Conservation (phyloP, 2,888 invertebrate species). For the Anagyrus pseudococci region DNA sequence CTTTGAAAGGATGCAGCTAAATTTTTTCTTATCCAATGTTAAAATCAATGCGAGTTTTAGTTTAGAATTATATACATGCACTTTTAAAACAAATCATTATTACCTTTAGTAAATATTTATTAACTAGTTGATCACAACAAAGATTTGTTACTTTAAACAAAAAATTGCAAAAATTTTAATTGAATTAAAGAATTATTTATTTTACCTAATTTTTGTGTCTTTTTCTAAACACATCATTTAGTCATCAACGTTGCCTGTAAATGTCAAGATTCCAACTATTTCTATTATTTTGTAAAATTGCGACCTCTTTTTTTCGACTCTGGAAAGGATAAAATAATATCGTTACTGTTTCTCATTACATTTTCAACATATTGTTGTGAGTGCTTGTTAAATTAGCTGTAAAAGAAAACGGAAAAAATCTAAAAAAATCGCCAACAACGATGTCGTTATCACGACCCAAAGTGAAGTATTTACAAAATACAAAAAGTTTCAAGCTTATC, state of each 20-base stretch:
- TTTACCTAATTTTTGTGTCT: not conserved
- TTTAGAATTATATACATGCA: slow-evolving; percentile 3
- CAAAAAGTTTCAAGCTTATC: slow-evolving; percentile 27
- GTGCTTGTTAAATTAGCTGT: slow-evolving; percentile 35
- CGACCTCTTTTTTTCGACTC: slow-evolving; percentile 30
- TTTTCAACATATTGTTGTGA: slow-evolving; percentile 22
- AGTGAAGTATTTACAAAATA: slow-evolving; percentile 33
- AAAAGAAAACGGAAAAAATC: slow-evolving; percentile 17
- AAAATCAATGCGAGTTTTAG: slow-evolving; percentile 3
- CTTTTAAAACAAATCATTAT: slow-evolving; percentile 2
- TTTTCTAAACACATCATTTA: not conserved
- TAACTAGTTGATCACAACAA: not conserved
- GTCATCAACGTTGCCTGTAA: not conserved
- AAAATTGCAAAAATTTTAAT: slow-evolving; percentile 11
- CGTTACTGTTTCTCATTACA: slow-evolving; percentile 33
- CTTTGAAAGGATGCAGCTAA: slow-evolving; percentile 26
- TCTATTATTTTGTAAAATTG: slow-evolving; percentile 15
- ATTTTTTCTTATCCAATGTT: slow-evolving; percentile 17
- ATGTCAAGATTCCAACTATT: not conserved
- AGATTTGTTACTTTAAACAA: slow-evolving; percentile 2
- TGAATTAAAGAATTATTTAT: slow-evolving; percentile 14
- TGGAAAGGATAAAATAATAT: slow-evolving; percentile 25
- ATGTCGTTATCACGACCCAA: slow-evolving; percentile 31
- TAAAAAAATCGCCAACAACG: slow-evolving; percentile 34
- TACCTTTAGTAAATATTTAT: slow-evolving; percentile 3